Conservation (phyloP, 2,113 vertebrate genomes). For the Alethe diademata region DNA sequence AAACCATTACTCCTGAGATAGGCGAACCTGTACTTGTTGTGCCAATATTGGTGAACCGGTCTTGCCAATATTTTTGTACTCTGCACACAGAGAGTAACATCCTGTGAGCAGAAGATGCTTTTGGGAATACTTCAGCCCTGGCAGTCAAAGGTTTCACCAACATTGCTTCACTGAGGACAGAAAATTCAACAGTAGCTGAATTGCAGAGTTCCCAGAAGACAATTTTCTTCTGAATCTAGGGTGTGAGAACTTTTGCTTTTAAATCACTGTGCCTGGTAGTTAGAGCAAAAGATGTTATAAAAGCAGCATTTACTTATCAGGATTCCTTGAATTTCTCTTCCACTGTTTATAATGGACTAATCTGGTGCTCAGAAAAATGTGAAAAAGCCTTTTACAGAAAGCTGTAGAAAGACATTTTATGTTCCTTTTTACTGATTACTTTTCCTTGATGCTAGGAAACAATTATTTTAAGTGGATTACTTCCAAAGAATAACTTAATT, state of each 20-base stretch:
- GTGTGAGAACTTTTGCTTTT: not conserved
- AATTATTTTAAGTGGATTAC: slow-evolving; percentile 65
- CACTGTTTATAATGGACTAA: not conserved
- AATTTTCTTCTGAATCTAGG: not conserved
- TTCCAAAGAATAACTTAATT: slow-evolving; percentile 58
- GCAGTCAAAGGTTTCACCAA: not conserved
- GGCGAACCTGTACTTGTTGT: not conserved
- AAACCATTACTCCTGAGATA: not conserved
- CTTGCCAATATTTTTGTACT: not conserved
- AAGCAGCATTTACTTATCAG: not conserved
- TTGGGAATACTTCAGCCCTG: not conserved
- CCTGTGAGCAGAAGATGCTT: not conserved
- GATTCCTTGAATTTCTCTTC: slow-evolving; percentile 4
- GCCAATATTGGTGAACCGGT: not conserved
- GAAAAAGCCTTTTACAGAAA: slow-evolving; percentile 15
- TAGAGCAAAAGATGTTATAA: not conserved
- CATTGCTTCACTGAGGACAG: not conserved
- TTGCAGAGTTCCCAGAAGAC: not conserved
- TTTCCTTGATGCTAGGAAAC: slow-evolving; percentile 48
- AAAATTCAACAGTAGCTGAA: not conserved
- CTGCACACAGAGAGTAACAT: not conserved
- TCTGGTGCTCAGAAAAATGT: slow-evolving; percentile 4
- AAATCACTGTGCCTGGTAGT: not conserved
- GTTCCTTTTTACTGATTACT: slow-evolving; percentile 46
- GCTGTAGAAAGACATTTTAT: not conserved